phyloP scores from a whole-genome alignment of 2,888 invertebrate genomes.

The Subacronicta megacephala region DNA sequence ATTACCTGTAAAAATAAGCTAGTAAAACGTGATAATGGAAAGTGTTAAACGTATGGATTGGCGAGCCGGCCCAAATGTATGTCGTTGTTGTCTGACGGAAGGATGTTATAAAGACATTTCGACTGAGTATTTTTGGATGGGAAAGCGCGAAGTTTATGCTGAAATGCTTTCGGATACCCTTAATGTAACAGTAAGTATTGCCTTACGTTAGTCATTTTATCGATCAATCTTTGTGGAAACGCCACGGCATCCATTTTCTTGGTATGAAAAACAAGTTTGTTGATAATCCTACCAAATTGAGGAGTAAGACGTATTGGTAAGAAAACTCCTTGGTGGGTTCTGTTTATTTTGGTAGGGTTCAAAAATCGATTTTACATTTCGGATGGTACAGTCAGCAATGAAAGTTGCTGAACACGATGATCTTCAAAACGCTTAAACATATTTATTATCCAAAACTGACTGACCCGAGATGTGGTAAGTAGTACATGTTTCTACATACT shows the following conservation, averaged over 20 bases:
- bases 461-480: too few relatives aligned
- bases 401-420: too few relatives aligned
- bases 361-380: conserved; percentile 70
- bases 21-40: conserved; percentile 73
- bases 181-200: conserved; percentile 75
- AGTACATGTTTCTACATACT: too few relatives aligned
- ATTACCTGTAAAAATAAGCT: conserved; percentile 68
- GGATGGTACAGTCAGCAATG: too few relatives aligned
- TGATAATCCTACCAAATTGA: conserved; percentile 61
- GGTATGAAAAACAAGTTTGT: conserved; percentile 48
- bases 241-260: conserved; percentile 74
- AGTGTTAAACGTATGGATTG: conserved; percentile 76
- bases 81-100: conserved; percentile 83
- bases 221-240: conserved; percentile 29
- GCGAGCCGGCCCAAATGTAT: conserved; percentile 84
- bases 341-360: conserved; percentile 58
- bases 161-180: conserved; percentile 83
- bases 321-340: conserved; percentile 21
- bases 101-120: conserved; percentile 87
- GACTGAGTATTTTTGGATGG: conserved; percentile 88
- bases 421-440: too few relatives aligned
- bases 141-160: conserved; percentile 83
- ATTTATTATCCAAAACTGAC: too few relatives aligned
- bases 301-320: conserved; percentile 45
- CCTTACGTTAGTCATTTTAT: conserved; percentile 14